Base-by-base conservation (phyloP, 2,888 invertebrate species). In the Acronicta leporina region DNA sequence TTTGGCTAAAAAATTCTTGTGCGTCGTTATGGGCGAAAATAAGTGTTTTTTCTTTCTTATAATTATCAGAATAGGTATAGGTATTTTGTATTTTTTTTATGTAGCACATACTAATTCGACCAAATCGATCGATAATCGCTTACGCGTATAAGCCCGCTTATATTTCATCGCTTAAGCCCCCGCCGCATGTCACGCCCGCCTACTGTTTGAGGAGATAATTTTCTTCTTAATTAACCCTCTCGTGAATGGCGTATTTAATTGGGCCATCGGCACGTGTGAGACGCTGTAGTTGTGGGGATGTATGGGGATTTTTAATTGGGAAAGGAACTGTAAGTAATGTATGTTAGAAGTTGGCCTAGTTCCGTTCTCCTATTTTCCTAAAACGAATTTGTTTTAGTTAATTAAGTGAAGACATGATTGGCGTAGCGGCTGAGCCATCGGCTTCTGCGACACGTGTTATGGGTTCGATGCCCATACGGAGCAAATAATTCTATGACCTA, bases 171-270 rank as follows among this genome's bases (percentile, higher is more conserved):
- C 73, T 80, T 77, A 47, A 7, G 30, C 56, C 77, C 15, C 15
- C 48, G 35, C 57, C 63, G 74, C 69, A 71, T 75, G 82, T 82
- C 83, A 81, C 84, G 82, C 80, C 79, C 82, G 74, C 79, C 75
- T 86, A 86, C 87, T 87, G 87, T 89, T 91, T 88, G 90, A 91
- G 87, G 82, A 92, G 92, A 92, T 91, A 91, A 92, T 92, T 92
- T 92, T 91, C 91, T 92, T 90, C 89, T 87, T 92, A 92, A 92
- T 92, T 92, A 92, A 92, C 92, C 87, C 87, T 82, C 86, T 81
- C 84, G 80, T 87, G 87, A 88, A 90, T 88, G 82, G 82, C 84
- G 85, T 84, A 87, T 91, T 88, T 89, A 91, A 91, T 92, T 91
- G 90, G 88, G 80, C 85, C 87, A 85, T 91, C 81, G 89, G 82